phyloP scores from a whole-genome alignment of 1,140 invertebrate genomes.

The Drosophila lacertosa region DNA sequence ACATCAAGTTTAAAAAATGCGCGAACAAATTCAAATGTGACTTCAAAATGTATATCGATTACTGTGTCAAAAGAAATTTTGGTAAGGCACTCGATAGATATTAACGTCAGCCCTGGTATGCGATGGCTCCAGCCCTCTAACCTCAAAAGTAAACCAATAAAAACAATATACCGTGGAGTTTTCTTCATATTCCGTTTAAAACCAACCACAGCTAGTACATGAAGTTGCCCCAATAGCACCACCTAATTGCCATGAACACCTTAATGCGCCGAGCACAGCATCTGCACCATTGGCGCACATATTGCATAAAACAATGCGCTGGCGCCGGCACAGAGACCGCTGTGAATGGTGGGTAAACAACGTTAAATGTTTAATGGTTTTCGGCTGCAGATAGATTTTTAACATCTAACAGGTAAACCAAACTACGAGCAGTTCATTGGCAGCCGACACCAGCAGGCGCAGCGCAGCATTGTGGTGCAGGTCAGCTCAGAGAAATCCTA shows the following conservation, averaged over 20 bases:
- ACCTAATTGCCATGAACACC: conserved; percentile 53
- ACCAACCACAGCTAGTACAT: conserved; percentile 33
- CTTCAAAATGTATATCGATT: conserved; percentile 3
- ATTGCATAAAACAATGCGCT: conserved; percentile 61
- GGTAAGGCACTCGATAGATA: neutral
- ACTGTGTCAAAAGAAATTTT: neutral
- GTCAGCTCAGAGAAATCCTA: conserved; percentile 87
- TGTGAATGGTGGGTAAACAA: conserved; percentile 23
- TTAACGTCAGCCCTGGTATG: conserved; percentile 13
- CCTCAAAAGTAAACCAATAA: conserved; percentile 42
- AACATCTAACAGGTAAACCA: conserved; percentile 30
- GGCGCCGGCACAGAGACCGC: conserved; percentile 29
- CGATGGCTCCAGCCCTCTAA: conserved; percentile 42
- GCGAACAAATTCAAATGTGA: neutral
- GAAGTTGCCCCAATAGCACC: conserved; percentile 16
- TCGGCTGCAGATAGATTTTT: neutral
- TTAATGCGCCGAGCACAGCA: conserved; percentile 54
- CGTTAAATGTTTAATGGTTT: neutral
- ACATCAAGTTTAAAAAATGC: too few relatives aligned
- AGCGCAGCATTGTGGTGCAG: conserved; percentile 86
- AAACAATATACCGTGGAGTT: conserved; percentile 30
- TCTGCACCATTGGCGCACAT: conserved; percentile 56
- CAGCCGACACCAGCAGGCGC: conserved; percentile 63
- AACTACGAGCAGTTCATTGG: conserved; percentile 69
- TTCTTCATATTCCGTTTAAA: conserved; percentile 5